Evolutionary conservation across 2,113 vertebrate species (phyloP).

Genomic region (Corvus moneduloides): DNA sequence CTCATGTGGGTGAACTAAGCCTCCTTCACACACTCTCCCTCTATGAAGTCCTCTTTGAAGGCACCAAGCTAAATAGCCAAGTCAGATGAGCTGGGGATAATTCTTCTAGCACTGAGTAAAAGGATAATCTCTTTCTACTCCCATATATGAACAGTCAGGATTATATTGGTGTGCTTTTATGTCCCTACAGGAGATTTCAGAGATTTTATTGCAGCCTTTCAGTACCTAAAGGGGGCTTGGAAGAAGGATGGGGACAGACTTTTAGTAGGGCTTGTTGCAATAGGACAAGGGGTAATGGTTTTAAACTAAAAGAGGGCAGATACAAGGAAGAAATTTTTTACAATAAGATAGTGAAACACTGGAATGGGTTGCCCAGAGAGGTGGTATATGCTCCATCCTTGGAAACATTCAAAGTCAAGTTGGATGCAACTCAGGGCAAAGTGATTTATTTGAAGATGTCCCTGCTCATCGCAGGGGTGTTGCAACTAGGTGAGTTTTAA

Average conservation of each 20-base stretch:
- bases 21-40: not conserved
- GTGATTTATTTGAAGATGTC: not conserved
- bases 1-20: not conserved
- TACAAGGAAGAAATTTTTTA: not conserved
- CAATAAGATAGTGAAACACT: not conserved
- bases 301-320: not conserved
- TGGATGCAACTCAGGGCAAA: not conserved
- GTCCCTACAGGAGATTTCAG: not conserved
- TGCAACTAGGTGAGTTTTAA: not conserved
- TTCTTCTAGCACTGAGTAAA: not conserved
- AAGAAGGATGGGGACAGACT: not conserved
- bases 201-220: not conserved
- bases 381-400: not conserved
- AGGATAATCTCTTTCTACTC: not conserved
- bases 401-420: not conserved
- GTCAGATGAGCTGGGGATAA: not conserved
- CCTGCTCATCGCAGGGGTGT: not conserved
- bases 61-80: not conserved
- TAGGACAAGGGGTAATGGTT: not conserved
- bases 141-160: not conserved
- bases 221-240: not conserved
- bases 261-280: not conserved
- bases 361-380: not conserved
- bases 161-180: not conserved
- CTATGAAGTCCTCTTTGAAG: not conserved